Base-by-base conservation (phyloP, 92 coral and sea anemone genomes). In the Parazoanthus atlanticus region DNA sequence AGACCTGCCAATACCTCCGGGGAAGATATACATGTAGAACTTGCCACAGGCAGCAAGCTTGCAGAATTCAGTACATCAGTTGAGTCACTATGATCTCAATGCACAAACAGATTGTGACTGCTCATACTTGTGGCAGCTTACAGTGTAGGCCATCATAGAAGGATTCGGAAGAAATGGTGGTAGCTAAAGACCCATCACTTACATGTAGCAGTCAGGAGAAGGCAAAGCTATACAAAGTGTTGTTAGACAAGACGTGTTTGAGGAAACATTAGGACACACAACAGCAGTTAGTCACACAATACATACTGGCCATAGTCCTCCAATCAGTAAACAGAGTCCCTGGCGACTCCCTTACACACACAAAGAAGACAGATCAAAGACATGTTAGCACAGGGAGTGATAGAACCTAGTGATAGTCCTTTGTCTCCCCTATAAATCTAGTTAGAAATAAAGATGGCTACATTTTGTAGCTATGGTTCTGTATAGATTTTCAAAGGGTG, bases 401-500 rank as follows among this genome's bases (percentile, higher is more conserved):
- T 91, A 69, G 83, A 85, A 77, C 74, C 91, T 26, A 76, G 85
- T 32, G 84, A 71, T 25, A 76, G 90, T 69, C 88, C 93, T 43
- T 91, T 89, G 91, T 91, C 93, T 88, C 86, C 21, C 93, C 88
- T 1, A 85, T 88, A 11, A 89, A 88, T 41, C 30, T 84, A 43
- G 91, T 89, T 21, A 74, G 66, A 26, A 88, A 91, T 47, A 91
- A 84, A 66, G 80, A 76, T 72, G 89, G 93, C 16, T 69, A n/a
- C n/a, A n/a, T n/a, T n/a, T n/a, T n/a, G n/a, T n/a, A 76, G 56
- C 71, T 74, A 2, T 76, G 91, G 8, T 91, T 91, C 78, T 88
- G 93, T 43, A 76, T 91, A 17, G 85, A 87, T 38, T 87, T 31
- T 17, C 25, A 86, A 0, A 11, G 28, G 5, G 19, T 86, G 3